Conservation (phyloP, 2,888 invertebrate genomes). For the Tetranychus truncatus region DNA sequence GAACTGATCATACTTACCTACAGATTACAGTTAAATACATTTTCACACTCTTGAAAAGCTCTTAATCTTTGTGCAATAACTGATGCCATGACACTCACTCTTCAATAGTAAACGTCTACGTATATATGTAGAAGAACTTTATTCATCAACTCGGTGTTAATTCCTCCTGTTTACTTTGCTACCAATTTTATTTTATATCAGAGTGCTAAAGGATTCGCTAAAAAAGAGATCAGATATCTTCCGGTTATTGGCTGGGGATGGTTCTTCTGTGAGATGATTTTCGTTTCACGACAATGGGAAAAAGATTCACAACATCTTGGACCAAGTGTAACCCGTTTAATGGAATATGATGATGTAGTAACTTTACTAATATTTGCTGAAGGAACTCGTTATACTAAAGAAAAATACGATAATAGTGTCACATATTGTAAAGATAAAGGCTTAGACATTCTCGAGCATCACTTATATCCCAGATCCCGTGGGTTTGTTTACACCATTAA, state of each 20-base stretch:
- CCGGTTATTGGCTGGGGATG: conserved; percentile 88
- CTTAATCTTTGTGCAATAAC: no score
- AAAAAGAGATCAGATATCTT: conserved; percentile 70
- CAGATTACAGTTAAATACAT: no score
- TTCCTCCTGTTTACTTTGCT: conserved; percentile 3
- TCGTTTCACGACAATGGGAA: conserved; percentile 73
- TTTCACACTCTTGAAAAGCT: no score
- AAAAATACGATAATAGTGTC: conserved; percentile 67
- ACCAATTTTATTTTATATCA: conserved; percentile 31
- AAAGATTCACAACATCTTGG: conserved; percentile 69
- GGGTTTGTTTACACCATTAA: conserved; percentile 74
- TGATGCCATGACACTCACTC: neutral
- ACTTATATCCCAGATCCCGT: conserved; percentile 79
- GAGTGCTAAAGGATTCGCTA: conserved; percentile 87
- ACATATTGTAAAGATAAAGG: conserved; percentile 71
- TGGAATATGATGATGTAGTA: conserved; percentile 71
- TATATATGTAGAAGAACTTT: neutral
- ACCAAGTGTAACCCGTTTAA: conserved; percentile 56
- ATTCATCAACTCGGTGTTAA: neutral
- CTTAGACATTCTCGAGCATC: conserved; percentile 63
- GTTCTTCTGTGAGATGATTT: conserved; percentile 86
- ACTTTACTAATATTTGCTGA: conserved; percentile 73
- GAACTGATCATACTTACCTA: no score
- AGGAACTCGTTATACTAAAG: conserved; percentile 72
- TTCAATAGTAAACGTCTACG: neutral